Percentiles rank a stretch among this genome's conserved stretches.
Conservation (phyloP, 2,113 vertebrate genomes). For the Anser brachyrhynchus region DNA sequence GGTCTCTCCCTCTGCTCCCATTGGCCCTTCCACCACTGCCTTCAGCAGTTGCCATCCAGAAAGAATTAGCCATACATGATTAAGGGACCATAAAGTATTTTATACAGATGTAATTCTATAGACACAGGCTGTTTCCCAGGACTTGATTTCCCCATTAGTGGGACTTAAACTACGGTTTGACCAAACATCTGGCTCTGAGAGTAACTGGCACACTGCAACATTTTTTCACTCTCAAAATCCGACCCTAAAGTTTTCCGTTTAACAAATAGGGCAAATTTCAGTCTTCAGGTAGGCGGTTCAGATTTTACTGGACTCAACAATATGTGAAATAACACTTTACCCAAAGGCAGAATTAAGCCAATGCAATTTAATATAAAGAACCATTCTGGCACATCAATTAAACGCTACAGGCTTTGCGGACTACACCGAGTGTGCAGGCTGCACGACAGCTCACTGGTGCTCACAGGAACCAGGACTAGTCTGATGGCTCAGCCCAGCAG, state of each 20-base stretch:
- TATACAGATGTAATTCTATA: slow-evolving; percentile 33
- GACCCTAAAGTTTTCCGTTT: background rate
- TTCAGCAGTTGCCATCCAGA: slow-evolving; percentile 43
- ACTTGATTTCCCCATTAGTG: slow-evolving; percentile 31
- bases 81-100: slow-evolving; percentile 57
- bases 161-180: background rate
- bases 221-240: slow-evolving; percentile 29
- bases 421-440: background rate
- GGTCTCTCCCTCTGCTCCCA: background rate
- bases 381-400: background rate
- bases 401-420: background rate
- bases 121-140: slow-evolving; percentile 42
- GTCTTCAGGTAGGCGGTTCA: background rate
- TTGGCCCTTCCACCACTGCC: slow-evolving; percentile 3
- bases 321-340: background rate
- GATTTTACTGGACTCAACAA: slow-evolving; percentile 9
- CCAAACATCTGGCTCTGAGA: slow-evolving; percentile 35
- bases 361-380: background rate
- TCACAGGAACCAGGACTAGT: background rate
- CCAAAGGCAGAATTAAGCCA: slow-evolving; percentile 1
- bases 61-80: slow-evolving; percentile 46
- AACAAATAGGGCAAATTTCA: background rate
- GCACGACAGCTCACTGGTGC: background rate
- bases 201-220: slow-evolving; percentile 13
- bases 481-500: background rate